Conservation (phyloP, 2,113 vertebrate species). For the Cisticola juncidis region DNA sequence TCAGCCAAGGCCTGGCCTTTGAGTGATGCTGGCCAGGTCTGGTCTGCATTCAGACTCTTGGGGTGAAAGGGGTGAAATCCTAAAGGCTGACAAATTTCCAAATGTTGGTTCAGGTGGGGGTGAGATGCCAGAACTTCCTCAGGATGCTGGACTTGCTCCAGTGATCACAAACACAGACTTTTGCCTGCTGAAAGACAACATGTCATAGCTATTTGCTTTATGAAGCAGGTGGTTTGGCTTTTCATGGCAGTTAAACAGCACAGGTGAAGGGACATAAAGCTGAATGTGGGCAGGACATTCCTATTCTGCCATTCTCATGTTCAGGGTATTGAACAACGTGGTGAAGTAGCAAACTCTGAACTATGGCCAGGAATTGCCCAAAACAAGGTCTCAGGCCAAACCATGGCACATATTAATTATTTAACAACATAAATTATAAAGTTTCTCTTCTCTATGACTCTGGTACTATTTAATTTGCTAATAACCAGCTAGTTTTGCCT, state of each 20-base stretch:
- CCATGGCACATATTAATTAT: neutral
- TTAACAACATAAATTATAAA: neutral
- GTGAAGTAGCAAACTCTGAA: neutral
- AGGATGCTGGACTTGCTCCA: constrained; percentile 21
- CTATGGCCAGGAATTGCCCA: neutral
- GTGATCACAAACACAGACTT: neutral
- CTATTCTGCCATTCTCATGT: neutral
- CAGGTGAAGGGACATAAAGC: neutral
- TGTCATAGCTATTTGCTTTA: neutral
- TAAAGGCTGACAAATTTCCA: neutral
- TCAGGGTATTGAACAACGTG: neutral
- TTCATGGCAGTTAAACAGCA: neutral
- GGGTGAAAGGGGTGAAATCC: neutral
- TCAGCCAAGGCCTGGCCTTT: neutral
- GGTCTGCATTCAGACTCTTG: neutral
- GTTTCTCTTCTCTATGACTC: neutral
- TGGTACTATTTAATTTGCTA: neutral
- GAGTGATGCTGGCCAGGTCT: neutral
- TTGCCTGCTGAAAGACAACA: neutral
- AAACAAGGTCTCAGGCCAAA: neutral
- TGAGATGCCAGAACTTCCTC: constrained; percentile 16
- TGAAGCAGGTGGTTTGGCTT: neutral
- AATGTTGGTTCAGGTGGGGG: constrained; percentile 41
- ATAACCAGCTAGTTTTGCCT: neutral
- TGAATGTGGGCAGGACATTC: neutral